A percentile compares a stretch with the other conserved stretches of the same genome.
phyloP scores from a whole-genome alignment of 2,797 vertebrate species.

The Phoeniculus purpureus region DNA sequence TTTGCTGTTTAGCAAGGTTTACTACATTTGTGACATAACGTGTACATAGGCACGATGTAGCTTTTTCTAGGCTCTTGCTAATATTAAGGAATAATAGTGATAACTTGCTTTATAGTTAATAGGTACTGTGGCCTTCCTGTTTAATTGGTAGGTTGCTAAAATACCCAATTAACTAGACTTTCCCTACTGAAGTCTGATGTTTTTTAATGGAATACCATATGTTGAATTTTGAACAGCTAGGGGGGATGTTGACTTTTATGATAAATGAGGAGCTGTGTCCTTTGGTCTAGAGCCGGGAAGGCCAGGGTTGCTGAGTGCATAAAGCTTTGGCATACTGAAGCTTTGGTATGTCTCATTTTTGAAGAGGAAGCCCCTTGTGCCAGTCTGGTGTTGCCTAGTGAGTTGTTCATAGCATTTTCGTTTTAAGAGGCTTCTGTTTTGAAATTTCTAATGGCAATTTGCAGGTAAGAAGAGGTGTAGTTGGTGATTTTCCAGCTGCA shows the following conservation, averaged over 20 bases:
- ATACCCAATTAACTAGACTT: not conserved
- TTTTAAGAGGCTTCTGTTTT: not conserved
- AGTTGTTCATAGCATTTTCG: not conserved
- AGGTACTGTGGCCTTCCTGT: not conserved
- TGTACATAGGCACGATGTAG: not conserved
- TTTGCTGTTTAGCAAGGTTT: not conserved
- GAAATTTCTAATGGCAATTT: not conserved
- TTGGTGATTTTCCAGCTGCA: not conserved
- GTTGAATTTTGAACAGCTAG: not conserved
- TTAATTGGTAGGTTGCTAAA: not conserved
- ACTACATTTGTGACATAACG: not conserved
- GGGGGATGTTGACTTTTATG: not conserved
- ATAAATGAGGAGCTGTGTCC: not conserved
- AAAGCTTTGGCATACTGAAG: not conserved
- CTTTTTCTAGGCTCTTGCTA: not conserved
- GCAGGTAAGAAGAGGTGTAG: not conserved
- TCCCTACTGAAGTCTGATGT: not conserved
- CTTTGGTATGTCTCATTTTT: not conserved
- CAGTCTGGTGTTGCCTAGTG: not conserved
- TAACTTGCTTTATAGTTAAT: not conserved
- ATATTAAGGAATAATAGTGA: not conserved
- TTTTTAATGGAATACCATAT: not conserved
- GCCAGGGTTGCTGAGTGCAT: not conserved
- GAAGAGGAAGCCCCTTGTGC: not conserved
- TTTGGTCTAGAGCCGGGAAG: not conserved